Base-by-base conservation (phyloP, 1,140 invertebrate species). In the Eriocheir sinensis region DNA sequence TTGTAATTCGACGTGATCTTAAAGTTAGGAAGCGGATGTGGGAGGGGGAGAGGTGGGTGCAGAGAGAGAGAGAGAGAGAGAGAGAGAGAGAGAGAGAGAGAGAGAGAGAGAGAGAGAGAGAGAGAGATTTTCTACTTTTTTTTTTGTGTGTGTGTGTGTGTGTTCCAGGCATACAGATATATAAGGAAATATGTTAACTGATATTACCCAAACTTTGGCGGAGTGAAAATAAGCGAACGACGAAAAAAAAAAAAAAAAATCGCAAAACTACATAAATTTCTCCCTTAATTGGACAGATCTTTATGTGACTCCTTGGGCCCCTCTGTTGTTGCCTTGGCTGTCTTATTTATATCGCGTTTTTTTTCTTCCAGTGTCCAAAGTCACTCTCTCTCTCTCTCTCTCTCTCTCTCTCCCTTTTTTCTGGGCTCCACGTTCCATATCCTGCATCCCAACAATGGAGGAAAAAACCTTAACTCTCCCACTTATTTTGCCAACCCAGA, bases 21-120 rank as follows among this genome's bases (percentile, higher is more conserved):
- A n/a, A 72, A 72, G 60, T 72, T 72, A 72, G 60, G 60, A 72
- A 72, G 60, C n/a, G n/a, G n/a, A n/a, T n/a, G n/a, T n/a, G n/a
- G n/a, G n/a, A n/a, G n/a, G n/a, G n/a, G n/a, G n/a, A n/a, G n/a
- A n/a, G n/a, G n/a, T n/a, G n/a, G n/a, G n/a, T n/a, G n/a, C n/a
- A n/a, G n/a, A n/a, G n/a, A n/a, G n/a, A n/a, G n/a, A n/a, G n/a
- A n/a, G n/a, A n/a, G n/a, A n/a, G n/a, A n/a, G n/a, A n/a, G n/a
- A n/a, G n/a, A n/a, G n/a, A n/a, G n/a, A n/a, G n/a, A n/a, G n/a
- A n/a, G n/a, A n/a, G n/a, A n/a, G n/a, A n/a, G n/a, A n/a, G n/a
- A n/a, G n/a, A n/a, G n/a, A n/a, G n/a, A n/a, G n/a, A n/a, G n/a
- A n/a, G n/a, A n/a, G n/a, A n/a, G n/a, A n/a, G n/a, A n/a, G n/a